These are phyloP conservation scores for Hydrolagus colliei DNA, from an alignment of 2,797 vertebrate species.

Conservation along the genomic window DNA sequence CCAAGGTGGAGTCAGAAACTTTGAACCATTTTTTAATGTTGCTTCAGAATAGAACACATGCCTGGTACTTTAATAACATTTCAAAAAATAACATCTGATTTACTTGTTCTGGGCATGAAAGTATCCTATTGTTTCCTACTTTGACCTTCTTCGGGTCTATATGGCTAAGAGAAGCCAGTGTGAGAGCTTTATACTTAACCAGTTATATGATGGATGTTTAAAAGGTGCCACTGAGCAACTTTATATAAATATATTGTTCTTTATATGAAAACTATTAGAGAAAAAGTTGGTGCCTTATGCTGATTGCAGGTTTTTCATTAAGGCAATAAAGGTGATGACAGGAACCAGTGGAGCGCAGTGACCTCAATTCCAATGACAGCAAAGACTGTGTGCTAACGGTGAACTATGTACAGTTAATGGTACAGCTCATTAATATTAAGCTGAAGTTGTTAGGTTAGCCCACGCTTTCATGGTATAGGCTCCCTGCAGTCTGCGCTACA, in stretches of 20 bases:
- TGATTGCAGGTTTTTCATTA: slow-evolving; percentile 2
- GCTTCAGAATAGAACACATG: too few relatives aligned
- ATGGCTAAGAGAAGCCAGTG: too few relatives aligned
- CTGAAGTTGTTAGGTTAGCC: neutral
- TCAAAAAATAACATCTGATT: too few relatives aligned
- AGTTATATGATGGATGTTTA: too few relatives aligned
- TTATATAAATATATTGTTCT: neutral
- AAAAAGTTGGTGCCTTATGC: neutral
- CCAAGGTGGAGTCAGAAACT: too few relatives aligned
- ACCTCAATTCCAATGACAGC: neutral
- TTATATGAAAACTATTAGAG: neutral
- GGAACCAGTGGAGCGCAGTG: neutral
- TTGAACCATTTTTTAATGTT: too few relatives aligned
- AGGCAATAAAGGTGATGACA: neutral
- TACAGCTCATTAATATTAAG: slow-evolving; percentile 5
- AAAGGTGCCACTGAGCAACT: neutral
- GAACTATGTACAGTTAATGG: neutral
- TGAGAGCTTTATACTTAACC: too few relatives aligned
- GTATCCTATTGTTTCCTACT: too few relatives aligned
- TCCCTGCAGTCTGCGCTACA: neutral
- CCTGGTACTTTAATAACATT: too few relatives aligned
- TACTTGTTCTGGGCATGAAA: too few relatives aligned
- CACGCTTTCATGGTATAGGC: neutral
- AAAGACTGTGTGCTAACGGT: neutral
- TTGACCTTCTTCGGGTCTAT: too few relatives aligned